These are phyloP conservation scores for Ormyrus rosae DNA, from an alignment of 2,888 invertebrate genomes.

Conservation along the genomic window DNA sequence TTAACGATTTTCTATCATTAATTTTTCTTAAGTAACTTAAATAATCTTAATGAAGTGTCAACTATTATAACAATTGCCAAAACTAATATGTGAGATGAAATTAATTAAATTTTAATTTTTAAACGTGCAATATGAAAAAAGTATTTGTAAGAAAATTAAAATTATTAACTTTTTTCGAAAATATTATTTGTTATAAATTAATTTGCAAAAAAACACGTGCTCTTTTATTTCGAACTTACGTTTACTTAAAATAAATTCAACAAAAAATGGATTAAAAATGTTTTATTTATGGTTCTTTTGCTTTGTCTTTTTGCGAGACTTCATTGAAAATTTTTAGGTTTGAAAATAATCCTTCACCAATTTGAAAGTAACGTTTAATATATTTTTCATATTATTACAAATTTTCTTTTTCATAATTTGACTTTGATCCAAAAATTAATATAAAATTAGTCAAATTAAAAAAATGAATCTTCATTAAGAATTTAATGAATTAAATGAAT, in stretches of 20 bases:
- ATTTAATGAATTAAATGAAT: background rate
- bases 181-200: no score
- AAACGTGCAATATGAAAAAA: no score
- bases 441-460: background rate
- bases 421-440: background rate
- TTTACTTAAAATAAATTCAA: background rate
- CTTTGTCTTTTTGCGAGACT: constrained; percentile 4
- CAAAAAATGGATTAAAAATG: constrained; percentile 44
- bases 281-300: constrained; percentile 24
- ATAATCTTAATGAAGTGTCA: no score
- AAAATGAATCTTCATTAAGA: background rate
- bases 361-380: constrained; percentile 34
- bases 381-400: constrained; percentile 1
- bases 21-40: no score
- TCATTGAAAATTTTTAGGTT: background rate
- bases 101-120: no score
- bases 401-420: background rate
- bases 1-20: no score
- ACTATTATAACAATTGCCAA: no score
- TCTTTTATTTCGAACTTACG: no score
- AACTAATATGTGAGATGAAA: no score
- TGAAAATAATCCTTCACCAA: background rate
- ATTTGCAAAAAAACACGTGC: no score
- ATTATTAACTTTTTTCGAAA: constrained; percentile 1
- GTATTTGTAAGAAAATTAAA: background rate